These are phyloP conservation scores for Misgurnus mizolepis DNA, from an alignment of 2,113 vertebrate species.

Conservation along the genomic window DNA sequence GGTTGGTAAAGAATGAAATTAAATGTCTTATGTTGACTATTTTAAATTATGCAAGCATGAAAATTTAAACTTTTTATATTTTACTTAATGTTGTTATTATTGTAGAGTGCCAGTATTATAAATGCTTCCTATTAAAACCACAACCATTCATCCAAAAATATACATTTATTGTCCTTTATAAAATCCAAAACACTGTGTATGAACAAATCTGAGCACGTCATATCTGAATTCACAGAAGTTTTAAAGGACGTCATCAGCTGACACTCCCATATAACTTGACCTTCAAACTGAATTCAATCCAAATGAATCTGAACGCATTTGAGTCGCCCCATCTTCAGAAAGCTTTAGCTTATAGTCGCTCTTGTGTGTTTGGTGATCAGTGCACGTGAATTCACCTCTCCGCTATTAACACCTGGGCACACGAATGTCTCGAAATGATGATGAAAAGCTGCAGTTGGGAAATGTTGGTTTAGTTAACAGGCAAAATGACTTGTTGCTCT, in stretches of 20 bases:
- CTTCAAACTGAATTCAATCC: constrained; percentile 31
- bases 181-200: constrained; percentile 70
- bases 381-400: background rate
- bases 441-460: constrained; percentile 4
- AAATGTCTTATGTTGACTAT: too few species aligned
- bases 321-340: background rate
- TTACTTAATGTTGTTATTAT: background rate
- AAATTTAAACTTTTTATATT: background rate
- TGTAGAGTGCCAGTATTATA: constrained; percentile 12
- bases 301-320: background rate
- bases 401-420: background rate
- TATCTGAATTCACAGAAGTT: constrained; percentile 43
- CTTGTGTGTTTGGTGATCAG: constrained; percentile 21
- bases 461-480: constrained; percentile 24
- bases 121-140: background rate
- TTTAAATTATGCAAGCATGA: too few species aligned
- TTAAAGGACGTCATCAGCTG: constrained; percentile 14
- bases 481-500: background rate
- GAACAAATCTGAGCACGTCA: constrained; percentile 55
- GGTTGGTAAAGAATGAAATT: too few species aligned
- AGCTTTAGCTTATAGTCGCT: constrained; percentile 12
- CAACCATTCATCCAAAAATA: constrained; percentile 76
- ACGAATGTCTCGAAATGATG: background rate
- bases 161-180: constrained; percentile 79
- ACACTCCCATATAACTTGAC: constrained; percentile 14